Conservation (phyloP, 2,888 invertebrate genomes). For the Conchocele bisecta region DNA sequence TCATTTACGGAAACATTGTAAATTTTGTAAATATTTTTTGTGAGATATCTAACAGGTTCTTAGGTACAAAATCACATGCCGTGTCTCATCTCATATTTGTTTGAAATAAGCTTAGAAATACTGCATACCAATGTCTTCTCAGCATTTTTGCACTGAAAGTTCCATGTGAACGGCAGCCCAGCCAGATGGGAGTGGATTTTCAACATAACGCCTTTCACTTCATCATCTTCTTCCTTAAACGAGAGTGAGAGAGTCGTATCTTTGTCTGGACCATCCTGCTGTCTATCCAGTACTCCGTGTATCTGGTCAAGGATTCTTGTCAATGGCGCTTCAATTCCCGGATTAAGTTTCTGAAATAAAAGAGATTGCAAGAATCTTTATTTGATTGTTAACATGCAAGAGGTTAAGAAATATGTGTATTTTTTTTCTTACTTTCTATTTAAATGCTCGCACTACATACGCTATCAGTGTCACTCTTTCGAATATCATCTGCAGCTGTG, state of each 20-base stretch:
- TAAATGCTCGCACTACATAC: too few species aligned
- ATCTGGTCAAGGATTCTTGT: constrained; percentile 75
- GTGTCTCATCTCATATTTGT: too few species aligned
- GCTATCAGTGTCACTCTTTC: neutral
- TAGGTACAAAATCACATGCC: too few species aligned
- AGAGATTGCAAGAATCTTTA: neutral
- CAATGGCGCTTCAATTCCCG: constrained; percentile 75
- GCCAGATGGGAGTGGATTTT: constrained; percentile 71
- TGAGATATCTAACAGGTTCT: too few species aligned
- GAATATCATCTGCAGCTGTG: neutral
- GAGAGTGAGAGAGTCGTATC: constrained; percentile 45
- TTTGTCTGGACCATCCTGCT: constrained; percentile 58
- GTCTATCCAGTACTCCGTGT: constrained; percentile 63
- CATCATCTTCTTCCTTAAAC: constrained; percentile 25
- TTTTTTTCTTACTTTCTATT: too few species aligned
- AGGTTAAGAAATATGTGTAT: neutral
- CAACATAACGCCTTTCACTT: constrained; percentile 53
- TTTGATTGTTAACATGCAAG: neutral
- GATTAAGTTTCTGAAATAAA: constrained; percentile 73
- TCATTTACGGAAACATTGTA: too few species aligned
- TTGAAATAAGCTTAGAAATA: too few species aligned
- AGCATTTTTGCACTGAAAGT: constrained; percentile 68
- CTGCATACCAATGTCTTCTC: constrained; percentile 66
- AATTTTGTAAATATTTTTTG: too few species aligned
- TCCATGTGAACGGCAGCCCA: constrained; percentile 77